These are phyloP conservation scores for Paralichthys olivaceus DNA, from an alignment of 2,113 vertebrate species.

Conservation along the genomic window DNA sequence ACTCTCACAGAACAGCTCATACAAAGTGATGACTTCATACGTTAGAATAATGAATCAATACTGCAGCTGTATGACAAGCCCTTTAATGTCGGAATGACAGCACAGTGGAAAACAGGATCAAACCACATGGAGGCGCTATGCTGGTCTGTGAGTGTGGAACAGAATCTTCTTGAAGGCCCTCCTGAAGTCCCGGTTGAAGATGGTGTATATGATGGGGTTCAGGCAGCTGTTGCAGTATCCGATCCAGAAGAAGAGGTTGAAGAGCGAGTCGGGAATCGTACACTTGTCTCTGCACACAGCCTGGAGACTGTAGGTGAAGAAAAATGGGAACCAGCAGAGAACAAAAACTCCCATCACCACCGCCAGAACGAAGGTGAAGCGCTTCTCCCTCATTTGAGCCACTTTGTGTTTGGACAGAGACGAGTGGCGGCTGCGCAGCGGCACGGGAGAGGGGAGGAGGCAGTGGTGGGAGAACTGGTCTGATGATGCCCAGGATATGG, in stretches of 20 bases:
- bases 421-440: constrained; percentile 61
- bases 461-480: constrained; percentile 64
- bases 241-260: constrained; percentile 93
- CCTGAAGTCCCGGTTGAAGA: constrained; percentile 89
- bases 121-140: constrained; percentile 44
- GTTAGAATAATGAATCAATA: constrained; percentile 59
- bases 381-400: constrained; percentile 85
- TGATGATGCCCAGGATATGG: constrained; percentile 61
- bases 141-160: constrained; percentile 62
- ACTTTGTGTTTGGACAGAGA: constrained; percentile 81
- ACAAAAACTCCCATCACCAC: constrained; percentile 90
- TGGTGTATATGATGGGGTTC: constrained; percentile 83
- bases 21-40: constrained; percentile 17
- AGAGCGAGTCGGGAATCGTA: constrained; percentile 85
- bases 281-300: constrained; percentile 86
- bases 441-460: constrained; percentile 61
- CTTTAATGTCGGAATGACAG: constrained; percentile 73
- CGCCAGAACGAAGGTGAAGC: constrained; percentile 87
- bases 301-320: constrained; percentile 89
- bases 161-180: constrained; percentile 86
- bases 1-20: no score
- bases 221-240: constrained; percentile 84
- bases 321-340: constrained; percentile 92
- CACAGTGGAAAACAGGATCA: constrained; percentile 60
- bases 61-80: constrained; percentile 60